phyloP scores from a whole-genome alignment of 2,113 vertebrate genomes.

The Neomonachus schauinslandi region DNA sequence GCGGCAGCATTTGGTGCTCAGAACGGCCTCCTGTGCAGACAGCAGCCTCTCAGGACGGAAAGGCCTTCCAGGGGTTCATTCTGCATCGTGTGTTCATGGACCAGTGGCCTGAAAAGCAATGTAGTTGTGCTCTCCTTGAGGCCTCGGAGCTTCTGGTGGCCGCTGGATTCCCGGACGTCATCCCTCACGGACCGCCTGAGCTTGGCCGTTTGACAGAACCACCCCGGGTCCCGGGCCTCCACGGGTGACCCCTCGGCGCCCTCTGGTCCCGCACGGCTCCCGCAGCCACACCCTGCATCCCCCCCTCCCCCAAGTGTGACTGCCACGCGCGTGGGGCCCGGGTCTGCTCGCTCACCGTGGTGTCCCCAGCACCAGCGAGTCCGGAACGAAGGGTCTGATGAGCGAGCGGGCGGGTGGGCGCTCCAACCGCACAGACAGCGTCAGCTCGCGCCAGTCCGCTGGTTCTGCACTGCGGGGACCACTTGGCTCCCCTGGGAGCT shows the following conservation, averaged over 20 bases:
- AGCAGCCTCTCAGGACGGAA: neutral
- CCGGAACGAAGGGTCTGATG: neutral
- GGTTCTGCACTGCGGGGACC: neutral
- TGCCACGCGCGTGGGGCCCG: fast-evolving
- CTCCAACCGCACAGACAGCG: fast-evolving
- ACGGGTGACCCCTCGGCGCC: too few relatives aligned
- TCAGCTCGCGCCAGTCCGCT: fast-evolving
- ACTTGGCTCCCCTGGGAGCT: fast-evolving
- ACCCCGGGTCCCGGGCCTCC: neutral
- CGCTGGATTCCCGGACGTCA: fast-evolving
- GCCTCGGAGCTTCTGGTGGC: neutral
- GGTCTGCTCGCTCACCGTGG: neutral
- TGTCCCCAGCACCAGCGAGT: too few relatives aligned
- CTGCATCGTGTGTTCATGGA: fast-evolving
- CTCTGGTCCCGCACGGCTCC: neutral
- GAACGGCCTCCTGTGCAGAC: neutral
- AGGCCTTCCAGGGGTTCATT: neutral
- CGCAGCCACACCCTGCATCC: too few relatives aligned
- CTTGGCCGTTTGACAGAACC: too few relatives aligned
- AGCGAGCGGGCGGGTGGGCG: fast-evolving
- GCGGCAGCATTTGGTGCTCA: fast-evolving
- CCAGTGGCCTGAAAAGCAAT: neutral
- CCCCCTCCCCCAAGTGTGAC: neutral
- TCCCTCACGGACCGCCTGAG: neutral
- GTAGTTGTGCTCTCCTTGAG: neutral